A percentile compares a stretch with the other conserved stretches of the same genome.
Evolutionary conservation across 2,888 invertebrate genomes (phyloP).

Genomic region (Cataglyphis livida): DNA sequence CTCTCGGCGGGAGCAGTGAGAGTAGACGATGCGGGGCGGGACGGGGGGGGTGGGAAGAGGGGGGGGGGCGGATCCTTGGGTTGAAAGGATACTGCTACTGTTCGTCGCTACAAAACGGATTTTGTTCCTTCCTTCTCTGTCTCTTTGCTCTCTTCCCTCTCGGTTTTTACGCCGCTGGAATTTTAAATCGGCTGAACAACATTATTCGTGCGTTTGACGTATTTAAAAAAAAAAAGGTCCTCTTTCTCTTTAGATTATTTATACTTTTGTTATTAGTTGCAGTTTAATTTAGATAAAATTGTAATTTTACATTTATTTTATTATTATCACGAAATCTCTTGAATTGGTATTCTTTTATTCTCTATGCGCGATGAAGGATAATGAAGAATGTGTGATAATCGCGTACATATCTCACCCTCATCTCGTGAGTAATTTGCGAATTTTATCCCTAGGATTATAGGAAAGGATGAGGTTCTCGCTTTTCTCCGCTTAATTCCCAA

Average conservation of each 20-base stretch:
- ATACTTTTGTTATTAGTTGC: background rate
- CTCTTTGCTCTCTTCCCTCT: constrained; percentile 44
- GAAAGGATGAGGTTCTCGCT: constrained; percentile 38
- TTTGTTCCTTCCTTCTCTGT: constrained; percentile 60
- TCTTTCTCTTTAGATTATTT: background rate
- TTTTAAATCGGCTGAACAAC: constrained; percentile 38
- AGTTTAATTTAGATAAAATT: constrained; percentile 28
- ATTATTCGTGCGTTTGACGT: constrained; percentile 5
- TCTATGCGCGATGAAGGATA: background rate
- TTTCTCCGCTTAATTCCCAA: constrained; percentile 39
- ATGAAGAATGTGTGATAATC: constrained; percentile 31
- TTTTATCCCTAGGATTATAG: constrained; percentile 45
- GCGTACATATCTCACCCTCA: background rate
- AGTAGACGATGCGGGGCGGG: constrained; percentile 65
- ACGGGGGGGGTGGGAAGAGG: constrained; percentile 28
- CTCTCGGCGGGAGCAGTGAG: constrained; percentile 37
- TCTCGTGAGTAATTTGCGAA: constrained; percentile 36
- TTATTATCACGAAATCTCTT: background rate
- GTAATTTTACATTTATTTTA: constrained; percentile 27
- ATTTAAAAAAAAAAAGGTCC: background rate
- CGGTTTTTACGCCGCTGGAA: constrained; percentile 36
- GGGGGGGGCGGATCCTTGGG: constrained; percentile 71
- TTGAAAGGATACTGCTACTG: constrained; percentile 80
- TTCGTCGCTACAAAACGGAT: constrained; percentile 74
- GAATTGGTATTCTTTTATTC: constrained; percentile 7